Evolutionary conservation across 2,888 invertebrate genomes (phyloP).

Genomic region (Stenolophus ochropezus): DNA sequence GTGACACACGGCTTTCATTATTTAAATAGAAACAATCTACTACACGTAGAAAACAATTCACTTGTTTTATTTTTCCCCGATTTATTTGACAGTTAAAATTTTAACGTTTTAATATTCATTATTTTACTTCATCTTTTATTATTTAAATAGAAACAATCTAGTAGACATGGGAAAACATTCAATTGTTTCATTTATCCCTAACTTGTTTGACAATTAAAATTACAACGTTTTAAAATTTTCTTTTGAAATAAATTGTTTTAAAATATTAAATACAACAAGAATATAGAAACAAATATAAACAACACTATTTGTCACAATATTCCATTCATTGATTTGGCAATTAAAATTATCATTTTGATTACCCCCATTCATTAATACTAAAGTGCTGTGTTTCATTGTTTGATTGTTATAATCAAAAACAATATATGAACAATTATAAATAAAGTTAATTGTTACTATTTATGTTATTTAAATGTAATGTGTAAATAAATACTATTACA

Average conservation of each 20-base stretch:
- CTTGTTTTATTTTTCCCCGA: too few relatives aligned
- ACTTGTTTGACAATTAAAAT: not conserved
- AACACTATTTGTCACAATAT: not conserved
- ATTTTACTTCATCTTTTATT: not conserved
- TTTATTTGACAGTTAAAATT: too few relatives aligned
- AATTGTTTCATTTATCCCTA: not conserved
- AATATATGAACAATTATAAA: not conserved
- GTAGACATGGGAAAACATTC: not conserved
- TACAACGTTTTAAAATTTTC: not conserved
- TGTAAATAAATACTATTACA: too few relatives aligned
- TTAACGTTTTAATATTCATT: too few relatives aligned
- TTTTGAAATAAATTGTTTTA: constrained; percentile 34
- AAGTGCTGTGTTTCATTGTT: too few relatives aligned
- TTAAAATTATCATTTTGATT: not conserved
- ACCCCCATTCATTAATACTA: not conserved
- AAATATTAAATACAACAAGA: not conserved
- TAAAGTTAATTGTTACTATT: not conserved
- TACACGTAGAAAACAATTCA: not conserved
- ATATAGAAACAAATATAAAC: too few relatives aligned
- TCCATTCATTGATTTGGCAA: not conserved
- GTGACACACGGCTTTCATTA: not conserved
- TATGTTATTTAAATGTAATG: too few relatives aligned
- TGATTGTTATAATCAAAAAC: not conserved
- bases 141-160: not conserved
- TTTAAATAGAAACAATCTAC: not conserved